Percentiles rank a stretch among this genome's conserved stretches.
Evolutionary conservation across 2,113 vertebrate genomes (phyloP).

Genomic region (Protobothrops mucrosquamatus): DNA sequence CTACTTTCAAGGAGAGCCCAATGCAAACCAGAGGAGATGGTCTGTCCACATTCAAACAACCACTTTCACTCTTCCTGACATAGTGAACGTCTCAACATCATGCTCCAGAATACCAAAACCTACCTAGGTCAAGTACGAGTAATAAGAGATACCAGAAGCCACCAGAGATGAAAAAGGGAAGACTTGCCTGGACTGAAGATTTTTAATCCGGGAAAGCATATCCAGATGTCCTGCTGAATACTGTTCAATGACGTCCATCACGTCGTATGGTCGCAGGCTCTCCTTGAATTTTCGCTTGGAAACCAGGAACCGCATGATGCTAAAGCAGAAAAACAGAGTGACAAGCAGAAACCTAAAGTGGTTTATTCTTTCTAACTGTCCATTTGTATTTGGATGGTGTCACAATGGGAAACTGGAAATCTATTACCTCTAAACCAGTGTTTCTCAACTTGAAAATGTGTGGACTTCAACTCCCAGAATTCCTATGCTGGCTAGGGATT

Average conservation of each 20-base stretch:
- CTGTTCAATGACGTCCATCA: slow-evolving; percentile 99
- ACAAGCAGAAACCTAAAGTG: not conserved
- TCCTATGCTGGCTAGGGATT: too few relatives aligned
- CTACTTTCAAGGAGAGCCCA: not conserved
- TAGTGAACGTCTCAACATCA: not conserved
- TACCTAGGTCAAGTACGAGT: not conserved
- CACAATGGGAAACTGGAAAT: not conserved
- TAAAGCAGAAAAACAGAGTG: slow-evolving; percentile 51
- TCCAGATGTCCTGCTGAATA: slow-evolving; percentile 97
- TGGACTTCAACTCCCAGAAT: too few relatives aligned
- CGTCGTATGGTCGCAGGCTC: slow-evolving; percentile 93
- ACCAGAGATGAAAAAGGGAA: slow-evolving; percentile 28
- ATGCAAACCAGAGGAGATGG: not conserved
- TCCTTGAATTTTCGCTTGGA: slow-evolving; percentile 97
- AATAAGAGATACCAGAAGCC: not conserved
- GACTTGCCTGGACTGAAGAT: slow-evolving; percentile 96
- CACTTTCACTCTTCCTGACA: not conserved
- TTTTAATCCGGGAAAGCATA: slow-evolving; percentile 97
- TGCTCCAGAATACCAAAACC: not conserved
- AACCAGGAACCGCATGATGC: slow-evolving; percentile 93
- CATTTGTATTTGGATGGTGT: not conserved
- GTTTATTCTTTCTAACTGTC: not conserved
- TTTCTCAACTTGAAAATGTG: not conserved
- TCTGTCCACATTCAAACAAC: not conserved
- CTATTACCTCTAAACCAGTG: not conserved